Base-by-base conservation (phyloP, 1,140 invertebrate genomes). In the Galendromus occidentalis region DNA sequence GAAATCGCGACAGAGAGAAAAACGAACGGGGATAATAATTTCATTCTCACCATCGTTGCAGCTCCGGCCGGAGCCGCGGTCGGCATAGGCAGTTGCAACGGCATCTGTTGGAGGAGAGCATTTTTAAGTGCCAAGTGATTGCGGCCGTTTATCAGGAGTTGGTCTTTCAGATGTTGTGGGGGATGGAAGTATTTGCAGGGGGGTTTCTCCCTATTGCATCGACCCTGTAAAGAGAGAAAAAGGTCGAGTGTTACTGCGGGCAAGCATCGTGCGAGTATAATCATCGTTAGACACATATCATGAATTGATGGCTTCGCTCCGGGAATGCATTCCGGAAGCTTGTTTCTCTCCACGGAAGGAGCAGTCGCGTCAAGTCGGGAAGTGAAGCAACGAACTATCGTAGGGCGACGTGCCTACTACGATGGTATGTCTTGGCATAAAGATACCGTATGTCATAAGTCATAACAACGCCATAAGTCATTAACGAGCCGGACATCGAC, bases 131-230 rank as follows among this genome's bases (percentile, higher is more conserved):
- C 93, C 77, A 99, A 82, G 81, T 98, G 95, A 81, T 99, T 98
- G 73, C 93, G 84, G 67, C 96, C 96, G 80, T 98, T 99, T 82
- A 98, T 96, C 75, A 99, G 81, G 74, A 99, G 82, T 81, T 98
- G 95, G 80, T 99, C 95, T 82, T 98, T 96, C 70, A 99, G 82
- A 78, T 99, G 96, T 76, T 98, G 93, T 70, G 96, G 95, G 69
- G 93, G 94, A 81, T 98, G 95, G 79, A 98, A 94, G 80, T 98
- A 99, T 83, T 99, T 99, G 87, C 96, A 99, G 71, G 95, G 95
- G 68, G 95, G 95, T 76, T 98, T 98, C 79, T 98, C 95, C 73
- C 96, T 84, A 77, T 97, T 97, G 84, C 96, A 99, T 78, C 96
- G 91, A 74, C 94, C 95, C 95, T 98, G 73, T 77, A 68, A 84